Evolutionary conservation across 2,888 invertebrate species (phyloP).

Genomic region (Kuschelorhynchus macadamiae): DNA sequence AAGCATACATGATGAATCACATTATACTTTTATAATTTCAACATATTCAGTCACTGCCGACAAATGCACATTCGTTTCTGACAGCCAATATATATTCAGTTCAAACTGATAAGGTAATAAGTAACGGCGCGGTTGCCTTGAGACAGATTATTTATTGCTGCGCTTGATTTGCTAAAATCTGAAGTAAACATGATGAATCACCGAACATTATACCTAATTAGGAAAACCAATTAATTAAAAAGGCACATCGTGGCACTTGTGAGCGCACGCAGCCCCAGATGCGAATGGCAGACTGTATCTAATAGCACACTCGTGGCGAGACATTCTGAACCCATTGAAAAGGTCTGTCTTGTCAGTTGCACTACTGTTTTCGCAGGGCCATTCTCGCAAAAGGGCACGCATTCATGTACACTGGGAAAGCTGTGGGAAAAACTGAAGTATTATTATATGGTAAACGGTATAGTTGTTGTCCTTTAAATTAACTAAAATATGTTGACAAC

Average conservation of each 20-base stretch:
- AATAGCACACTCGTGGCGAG: conserved; percentile 35
- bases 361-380: conserved; percentile 7
- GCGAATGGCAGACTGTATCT: conserved; percentile 40
- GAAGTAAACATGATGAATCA: conserved; percentile 8
- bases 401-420: too few species aligned
- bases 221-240: conserved; percentile 29
- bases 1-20: conserved; percentile 8
- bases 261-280: conserved; percentile 34
- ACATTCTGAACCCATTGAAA: conserved; percentile 21
- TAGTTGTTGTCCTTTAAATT: too few species aligned
- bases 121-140: too few species aligned
- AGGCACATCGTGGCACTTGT: conserved; percentile 27
- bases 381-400: background rate
- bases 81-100: too few species aligned
- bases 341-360: conserved; percentile 33
- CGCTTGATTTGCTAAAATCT: conserved; percentile 5
- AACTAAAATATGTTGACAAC: too few species aligned
- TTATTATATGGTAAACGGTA: too few species aligned
- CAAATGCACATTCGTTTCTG: too few species aligned
- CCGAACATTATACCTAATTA: conserved; percentile 17
- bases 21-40: too few species aligned
- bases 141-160: background rate
- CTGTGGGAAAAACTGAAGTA: too few species aligned
- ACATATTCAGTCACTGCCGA: too few species aligned
- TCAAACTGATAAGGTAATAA: too few species aligned